A percentile compares a stretch with the other conserved stretches of the same genome.
phyloP scores from a whole-genome alignment of 2,888 invertebrate species.

The Archips crataeganus region DNA sequence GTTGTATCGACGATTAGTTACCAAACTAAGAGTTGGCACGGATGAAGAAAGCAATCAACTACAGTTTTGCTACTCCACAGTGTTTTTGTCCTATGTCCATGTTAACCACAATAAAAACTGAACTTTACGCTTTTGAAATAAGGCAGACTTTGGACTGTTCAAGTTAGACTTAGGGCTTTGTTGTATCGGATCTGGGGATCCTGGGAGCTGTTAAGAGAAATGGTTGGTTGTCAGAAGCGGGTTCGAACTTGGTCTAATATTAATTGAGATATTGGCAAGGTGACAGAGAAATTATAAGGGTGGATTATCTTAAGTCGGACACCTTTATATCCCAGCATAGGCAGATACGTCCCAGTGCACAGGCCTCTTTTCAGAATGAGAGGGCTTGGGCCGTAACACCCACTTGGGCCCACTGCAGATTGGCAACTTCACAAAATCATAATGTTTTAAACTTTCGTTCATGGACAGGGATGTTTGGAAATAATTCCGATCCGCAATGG shows the following conservation, averaged over 20 bases:
- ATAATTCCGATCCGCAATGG: too few species aligned
- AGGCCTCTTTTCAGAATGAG: too few species aligned
- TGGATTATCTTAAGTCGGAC: background rate
- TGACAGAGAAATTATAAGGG: background rate
- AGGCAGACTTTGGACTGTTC: background rate
- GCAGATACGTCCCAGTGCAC: too few species aligned
- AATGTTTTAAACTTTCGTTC: too few species aligned
- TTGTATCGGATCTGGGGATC: background rate
- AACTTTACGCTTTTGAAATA: background rate
- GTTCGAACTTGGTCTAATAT: background rate
- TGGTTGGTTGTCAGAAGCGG: background rate
- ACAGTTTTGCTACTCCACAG: background rate
- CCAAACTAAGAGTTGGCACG: background rate
- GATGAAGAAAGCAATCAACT: conserved; percentile 9
- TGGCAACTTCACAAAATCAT: too few species aligned
- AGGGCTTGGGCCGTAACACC: too few species aligned
- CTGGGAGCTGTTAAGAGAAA: background rate
- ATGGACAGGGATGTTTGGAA: too few species aligned
- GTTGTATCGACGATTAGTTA: background rate
- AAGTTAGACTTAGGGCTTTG: background rate
- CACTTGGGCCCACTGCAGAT: too few species aligned
- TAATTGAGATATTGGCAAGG: conserved; percentile 5
- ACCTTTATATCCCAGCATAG: too few species aligned
- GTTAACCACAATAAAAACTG: background rate
- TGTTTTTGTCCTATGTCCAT: background rate